Base-by-base conservation (phyloP, 2,113 vertebrate genomes). In the Oplegnathus fasciatus region DNA sequence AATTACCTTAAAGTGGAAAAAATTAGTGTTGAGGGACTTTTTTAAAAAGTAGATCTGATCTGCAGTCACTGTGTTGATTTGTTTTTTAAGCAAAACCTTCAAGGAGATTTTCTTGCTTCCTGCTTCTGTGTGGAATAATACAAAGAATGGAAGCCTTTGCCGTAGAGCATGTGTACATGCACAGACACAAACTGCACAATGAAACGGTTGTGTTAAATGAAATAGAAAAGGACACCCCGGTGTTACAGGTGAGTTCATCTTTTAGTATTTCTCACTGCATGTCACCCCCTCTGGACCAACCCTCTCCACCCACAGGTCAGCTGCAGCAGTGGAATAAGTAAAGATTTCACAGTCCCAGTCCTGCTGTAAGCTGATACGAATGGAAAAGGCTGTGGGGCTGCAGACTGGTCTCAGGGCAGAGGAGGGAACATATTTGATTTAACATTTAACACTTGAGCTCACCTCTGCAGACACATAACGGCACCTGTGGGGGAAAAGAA, bases 311-410 rank as follows among this genome's bases (percentile, higher is more conserved):
- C 84, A 77, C 75, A 77, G 67, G 54, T 85, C 75, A 72, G 87
- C 80, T 54, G 78, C 75, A 58, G 75, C 67, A 70, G 72, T 84
- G 71, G 78, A 85, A 86, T 84, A 88, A 85, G 79, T 78, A 15
- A 40, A 84, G 65, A 90, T 89, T 91, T 90, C 88, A 89, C 80
- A 86, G 24, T 86, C 73, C 64, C 80, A 86, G 67, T 84, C 54
- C 81, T 85, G 80, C 82, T 83, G 67, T 74, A 70, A 75, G 67
- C 62, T 86, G 78, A 88, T 85, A 88, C 48, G 75, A 89, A 86
- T 78, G 58, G 52, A 70, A 54, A 79, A 70, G 46, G 17, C 57
- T 62, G 28, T n/a, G 20, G 61, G 64, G 80, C 70, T 79, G 64
- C 60, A 84, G 76, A 75, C 44, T 64, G 34, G 74, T 66, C 64